phyloP scores from a whole-genome alignment of 2,113 vertebrate genomes.

The Cyphomyrus plagiostoma region DNA sequence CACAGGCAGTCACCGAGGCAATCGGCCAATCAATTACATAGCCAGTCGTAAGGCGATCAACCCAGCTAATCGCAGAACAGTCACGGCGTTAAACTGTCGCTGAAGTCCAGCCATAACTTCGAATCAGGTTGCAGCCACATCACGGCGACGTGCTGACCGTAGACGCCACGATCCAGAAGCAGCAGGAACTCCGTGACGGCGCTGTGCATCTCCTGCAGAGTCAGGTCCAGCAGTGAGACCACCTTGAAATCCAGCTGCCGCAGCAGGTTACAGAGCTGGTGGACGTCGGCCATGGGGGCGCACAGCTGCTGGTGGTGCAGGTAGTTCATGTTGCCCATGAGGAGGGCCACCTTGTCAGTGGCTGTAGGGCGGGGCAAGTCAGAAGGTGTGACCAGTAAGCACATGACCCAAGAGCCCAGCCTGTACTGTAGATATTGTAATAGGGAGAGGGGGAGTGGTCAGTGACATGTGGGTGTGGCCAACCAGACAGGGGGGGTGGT shows the following conservation, averaged over 20 bases:
- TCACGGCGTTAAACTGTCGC: background rate
- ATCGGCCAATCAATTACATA: background rate
- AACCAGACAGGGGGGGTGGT: background rate
- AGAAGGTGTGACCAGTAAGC: background rate
- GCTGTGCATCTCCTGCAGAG: slow-evolving; percentile 75
- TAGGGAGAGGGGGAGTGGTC: background rate
- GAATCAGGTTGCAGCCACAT: background rate
- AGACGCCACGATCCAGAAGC: slow-evolving; percentile 74
- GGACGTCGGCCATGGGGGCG: slow-evolving; percentile 73
- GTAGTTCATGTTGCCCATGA: slow-evolving; percentile 82
- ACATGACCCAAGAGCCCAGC: background rate
- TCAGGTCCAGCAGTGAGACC: slow-evolving; percentile 74
- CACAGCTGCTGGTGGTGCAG: slow-evolving; percentile 63
- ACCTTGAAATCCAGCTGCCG: slow-evolving; percentile 79
- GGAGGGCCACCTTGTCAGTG: slow-evolving; percentile 79
- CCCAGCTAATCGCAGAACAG: background rate
- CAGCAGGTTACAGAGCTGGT: slow-evolving; percentile 66
- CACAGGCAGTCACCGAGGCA: background rate
- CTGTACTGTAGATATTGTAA: background rate
- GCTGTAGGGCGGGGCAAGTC: slow-evolving; percentile 47
- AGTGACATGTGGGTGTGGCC: background rate
- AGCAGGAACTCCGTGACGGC: slow-evolving; percentile 73
- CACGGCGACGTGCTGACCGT: slow-evolving; percentile 51
- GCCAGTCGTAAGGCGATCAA: background rate
- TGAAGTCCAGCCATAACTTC: background rate